Evolutionary conservation across 2,113 vertebrate genomes (phyloP).

Genomic region (Antigone vipio): DNA sequence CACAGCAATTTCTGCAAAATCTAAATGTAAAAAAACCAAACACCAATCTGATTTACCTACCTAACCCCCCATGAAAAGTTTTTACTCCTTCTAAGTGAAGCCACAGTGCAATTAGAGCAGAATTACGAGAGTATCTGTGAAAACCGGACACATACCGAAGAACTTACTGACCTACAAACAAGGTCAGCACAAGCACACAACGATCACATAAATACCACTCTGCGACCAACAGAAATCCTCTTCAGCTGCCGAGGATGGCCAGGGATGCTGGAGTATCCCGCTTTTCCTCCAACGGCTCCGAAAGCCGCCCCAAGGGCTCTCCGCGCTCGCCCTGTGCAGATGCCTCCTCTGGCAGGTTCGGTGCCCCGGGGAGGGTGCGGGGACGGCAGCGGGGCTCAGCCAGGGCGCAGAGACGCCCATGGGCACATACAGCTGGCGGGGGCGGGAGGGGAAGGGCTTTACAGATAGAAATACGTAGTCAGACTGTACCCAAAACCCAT

Average conservation of each 20-base stretch:
- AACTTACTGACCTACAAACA: background rate
- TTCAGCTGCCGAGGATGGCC: background rate
- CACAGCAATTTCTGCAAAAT: background rate
- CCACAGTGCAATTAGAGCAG: background rate
- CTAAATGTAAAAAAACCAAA: background rate
- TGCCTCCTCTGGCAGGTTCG: background rate
- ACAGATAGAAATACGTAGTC: background rate
- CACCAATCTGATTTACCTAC: background rate
- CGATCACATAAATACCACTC: background rate
- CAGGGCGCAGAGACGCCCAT: background rate
- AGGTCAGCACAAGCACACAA: background rate
- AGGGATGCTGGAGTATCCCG: background rate
- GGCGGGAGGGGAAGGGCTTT: too few species aligned
- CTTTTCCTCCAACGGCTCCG: background rate
- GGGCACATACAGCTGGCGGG: background rate
- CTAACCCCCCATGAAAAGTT: background rate
- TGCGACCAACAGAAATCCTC: background rate
- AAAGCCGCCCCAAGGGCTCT: background rate
- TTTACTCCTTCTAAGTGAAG: background rate
- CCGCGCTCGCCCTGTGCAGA: background rate
- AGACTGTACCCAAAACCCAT: background rate
- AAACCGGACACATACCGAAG: background rate
- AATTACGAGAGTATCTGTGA: background rate
- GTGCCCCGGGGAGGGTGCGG: accelerated
- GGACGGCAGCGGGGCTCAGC: background rate